Conservation (phyloP, 2,113 vertebrate genomes). For the Protomyctophum bolini region DNA sequence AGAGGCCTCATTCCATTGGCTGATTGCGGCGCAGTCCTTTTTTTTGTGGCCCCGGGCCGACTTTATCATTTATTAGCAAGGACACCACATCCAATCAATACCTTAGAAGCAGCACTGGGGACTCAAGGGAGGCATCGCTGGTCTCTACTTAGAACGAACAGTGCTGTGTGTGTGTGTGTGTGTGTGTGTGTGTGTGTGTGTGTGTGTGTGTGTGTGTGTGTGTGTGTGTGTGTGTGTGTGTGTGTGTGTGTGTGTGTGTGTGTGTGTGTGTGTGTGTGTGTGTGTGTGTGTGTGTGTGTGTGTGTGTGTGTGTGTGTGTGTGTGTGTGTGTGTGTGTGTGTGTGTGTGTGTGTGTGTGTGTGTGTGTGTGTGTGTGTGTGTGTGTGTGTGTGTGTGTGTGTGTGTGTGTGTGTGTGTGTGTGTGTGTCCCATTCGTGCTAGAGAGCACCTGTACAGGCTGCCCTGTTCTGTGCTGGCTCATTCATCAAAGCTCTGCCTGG, state of each 20-base stretch:
- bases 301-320: neutral
- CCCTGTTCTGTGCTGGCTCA: conserved; percentile 30
- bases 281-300: neutral
- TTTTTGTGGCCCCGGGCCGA: conserved; percentile 52
- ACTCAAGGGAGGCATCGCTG: conserved; percentile 24
- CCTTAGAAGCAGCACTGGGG: conserved; percentile 30
- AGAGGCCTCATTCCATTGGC: conserved; percentile 44
- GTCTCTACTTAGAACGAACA: conserved; percentile 10
- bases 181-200: neutral
- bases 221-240: neutral
- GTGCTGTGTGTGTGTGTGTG: conserved; percentile 13
- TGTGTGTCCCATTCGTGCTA: conserved; percentile 16
- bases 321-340: neutral
- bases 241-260: neutral
- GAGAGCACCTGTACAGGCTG: conserved; percentile 34
- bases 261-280: neutral
- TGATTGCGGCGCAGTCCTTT: conserved; percentile 59
- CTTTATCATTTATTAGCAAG: conserved; percentile 62
- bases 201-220: neutral
- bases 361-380: neutral
- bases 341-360: neutral
- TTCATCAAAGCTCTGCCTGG: conserved; percentile 34
- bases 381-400: neutral
- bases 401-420: neutral
- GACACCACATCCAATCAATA: conserved; percentile 55